Conservation (phyloP, 2,888 invertebrate genomes). For the Brachyopa scutellaris region DNA sequence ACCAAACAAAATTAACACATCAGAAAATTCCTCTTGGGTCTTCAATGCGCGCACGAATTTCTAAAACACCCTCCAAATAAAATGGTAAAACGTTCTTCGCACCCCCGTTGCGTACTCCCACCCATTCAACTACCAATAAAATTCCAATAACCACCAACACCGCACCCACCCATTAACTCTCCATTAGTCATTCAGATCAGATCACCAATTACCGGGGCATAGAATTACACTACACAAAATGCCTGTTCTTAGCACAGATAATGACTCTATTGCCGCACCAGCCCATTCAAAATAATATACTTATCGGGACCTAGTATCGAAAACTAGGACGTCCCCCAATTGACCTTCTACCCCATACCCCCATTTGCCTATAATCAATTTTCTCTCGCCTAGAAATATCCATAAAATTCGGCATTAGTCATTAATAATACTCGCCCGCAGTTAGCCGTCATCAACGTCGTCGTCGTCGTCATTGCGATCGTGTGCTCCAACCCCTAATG, state of each 20-base stretch:
- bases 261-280: constrained; percentile 40
- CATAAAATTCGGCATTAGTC: constrained; percentile 68
- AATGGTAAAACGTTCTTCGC: too few relatives aligned
- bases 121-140: too few relatives aligned
- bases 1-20: too few relatives aligned
- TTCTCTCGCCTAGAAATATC: constrained; percentile 58
- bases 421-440: constrained; percentile 45
- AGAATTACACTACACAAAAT: constrained; percentile 49
- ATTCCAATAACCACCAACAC: too few relatives aligned
- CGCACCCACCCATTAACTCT: neutral
- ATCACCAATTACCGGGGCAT: constrained; percentile 57
- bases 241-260: constrained; percentile 50
- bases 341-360: constrained; percentile 26
- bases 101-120: too few relatives aligned
- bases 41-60: too few relatives aligned
- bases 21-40: too few relatives aligned
- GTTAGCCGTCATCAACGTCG: neutral
- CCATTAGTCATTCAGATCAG: constrained; percentile 54
- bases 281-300: constrained; percentile 26
- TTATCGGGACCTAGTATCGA: constrained; percentile 20
- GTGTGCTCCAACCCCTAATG: constrained; percentile 50
- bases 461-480: constrained; percentile 1
- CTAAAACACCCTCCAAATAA: too few relatives aligned
- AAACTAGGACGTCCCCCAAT: constrained; percentile 31
- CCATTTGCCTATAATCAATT: constrained; percentile 60